Evolutionary conservation across 2,113 vertebrate species (phyloP).

Genomic region (Marmota flaviventris): DNA sequence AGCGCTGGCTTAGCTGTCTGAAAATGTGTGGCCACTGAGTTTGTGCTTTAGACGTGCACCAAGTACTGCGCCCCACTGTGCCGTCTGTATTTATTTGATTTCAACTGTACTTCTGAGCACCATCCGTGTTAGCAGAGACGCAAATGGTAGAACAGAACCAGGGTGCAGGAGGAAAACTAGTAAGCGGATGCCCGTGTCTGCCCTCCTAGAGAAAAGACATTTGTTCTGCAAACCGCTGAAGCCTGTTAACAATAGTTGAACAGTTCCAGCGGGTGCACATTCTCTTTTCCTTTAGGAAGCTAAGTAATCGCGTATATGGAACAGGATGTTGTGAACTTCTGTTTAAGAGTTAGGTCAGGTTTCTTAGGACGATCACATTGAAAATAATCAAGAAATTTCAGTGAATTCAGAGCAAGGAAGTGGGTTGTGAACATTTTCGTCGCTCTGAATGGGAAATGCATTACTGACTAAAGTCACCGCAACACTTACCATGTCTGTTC

Average conservation of each 20-base stretch:
- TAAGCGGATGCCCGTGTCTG: fast-evolving
- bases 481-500: not conserved
- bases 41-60: not conserved
- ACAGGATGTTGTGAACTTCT: not conserved
- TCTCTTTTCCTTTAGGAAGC: not conserved
- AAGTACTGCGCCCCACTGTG: not conserved
- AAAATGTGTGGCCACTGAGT: fast-evolving
- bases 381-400: not conserved
- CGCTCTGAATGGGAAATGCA: not conserved
- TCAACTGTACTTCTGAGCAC: not conserved
- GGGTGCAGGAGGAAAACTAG: not conserved
- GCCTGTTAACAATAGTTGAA: not conserved
- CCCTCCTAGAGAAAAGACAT: not conserved
- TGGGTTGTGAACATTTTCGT: not conserved
- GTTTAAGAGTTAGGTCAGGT: not conserved
- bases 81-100: not conserved
- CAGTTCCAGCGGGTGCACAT: fast-evolving
- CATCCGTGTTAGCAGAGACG: not conserved
- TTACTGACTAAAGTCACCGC: not conserved
- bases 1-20: not conserved
- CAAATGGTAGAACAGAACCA: not conserved
- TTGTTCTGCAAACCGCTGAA: not conserved
- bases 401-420: not conserved
- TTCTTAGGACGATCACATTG: not conserved
- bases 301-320: fast-evolving